These are phyloP conservation scores for Rhyacophila evoluta DNA, from an alignment of 2,888 invertebrate species.

Conservation along the genomic window DNA sequence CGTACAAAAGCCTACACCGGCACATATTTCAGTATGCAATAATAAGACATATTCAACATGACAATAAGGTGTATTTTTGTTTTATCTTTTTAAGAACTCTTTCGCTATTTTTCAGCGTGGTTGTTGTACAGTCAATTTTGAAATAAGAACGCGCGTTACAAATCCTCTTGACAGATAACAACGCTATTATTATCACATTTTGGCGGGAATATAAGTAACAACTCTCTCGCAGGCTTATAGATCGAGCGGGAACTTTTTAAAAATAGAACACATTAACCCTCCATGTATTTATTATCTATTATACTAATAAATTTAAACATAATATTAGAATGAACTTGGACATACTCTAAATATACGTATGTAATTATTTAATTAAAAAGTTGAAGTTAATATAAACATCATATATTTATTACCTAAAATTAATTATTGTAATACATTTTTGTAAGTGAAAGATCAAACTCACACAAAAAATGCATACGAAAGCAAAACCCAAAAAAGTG, in stretches of 20 bases:
- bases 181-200: conserved; percentile 56
- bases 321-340: too few relatives aligned
- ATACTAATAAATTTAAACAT: too few relatives aligned
- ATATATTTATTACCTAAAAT: too few relatives aligned
- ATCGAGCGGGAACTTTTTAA: conserved; percentile 38
- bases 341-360: too few relatives aligned
- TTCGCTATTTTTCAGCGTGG: conserved; percentile 24
- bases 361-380: too few relatives aligned
- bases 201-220: conserved; percentile 52
- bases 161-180: conserved; percentile 55
- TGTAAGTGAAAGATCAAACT: too few relatives aligned
- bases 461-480: too few relatives aligned
- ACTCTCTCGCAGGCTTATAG: conserved; percentile 44
- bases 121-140: conserved; percentile 52
- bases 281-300: too few relatives aligned
- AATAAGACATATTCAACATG: neutral
- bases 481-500: too few relatives aligned
- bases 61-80: neutral
- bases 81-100: neutral
- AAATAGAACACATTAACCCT: conserved; percentile 48
- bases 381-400: too few relatives aligned
- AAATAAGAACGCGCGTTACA: conserved; percentile 55
- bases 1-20: neutral
- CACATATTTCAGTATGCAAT: neutral
- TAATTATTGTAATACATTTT: too few relatives aligned